Evolutionary conservation across 2,888 invertebrate genomes (phyloP).

Genomic region (Hymenopus coronatus): DNA sequence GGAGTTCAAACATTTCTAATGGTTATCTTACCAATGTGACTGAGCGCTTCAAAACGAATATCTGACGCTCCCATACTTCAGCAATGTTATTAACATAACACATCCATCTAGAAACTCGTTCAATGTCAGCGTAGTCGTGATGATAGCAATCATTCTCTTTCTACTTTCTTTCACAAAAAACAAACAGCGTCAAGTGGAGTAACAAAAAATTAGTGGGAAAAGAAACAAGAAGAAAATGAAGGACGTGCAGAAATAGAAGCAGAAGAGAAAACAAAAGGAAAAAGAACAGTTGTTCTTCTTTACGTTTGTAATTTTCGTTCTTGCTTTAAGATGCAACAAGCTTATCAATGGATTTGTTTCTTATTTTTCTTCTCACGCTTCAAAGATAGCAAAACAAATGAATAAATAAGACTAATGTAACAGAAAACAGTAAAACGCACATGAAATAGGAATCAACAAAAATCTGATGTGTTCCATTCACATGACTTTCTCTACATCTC

Average conservation of each 20-base stretch:
- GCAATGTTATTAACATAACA: not conserved
- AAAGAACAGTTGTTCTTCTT: not conserved
- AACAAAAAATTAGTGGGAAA: not conserved
- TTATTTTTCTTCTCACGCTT: no score
- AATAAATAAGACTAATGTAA: no score
- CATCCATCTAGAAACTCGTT: not conserved
- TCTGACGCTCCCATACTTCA: not conserved
- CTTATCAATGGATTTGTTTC: no score
- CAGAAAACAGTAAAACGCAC: no score
- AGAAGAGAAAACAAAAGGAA: not conserved
- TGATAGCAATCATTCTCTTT: not conserved
- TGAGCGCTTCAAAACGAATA: not conserved
- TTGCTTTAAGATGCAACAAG: no score
- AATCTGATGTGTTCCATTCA: no score
- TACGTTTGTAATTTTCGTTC: not conserved
- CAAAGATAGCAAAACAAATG: no score
- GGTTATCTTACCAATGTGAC: not conserved
- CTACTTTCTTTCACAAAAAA: not conserved
- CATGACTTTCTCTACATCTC: no score
- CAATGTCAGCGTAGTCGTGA: not conserved
- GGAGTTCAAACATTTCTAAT: not conserved
- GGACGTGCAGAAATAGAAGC: not conserved
- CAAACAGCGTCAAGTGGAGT: not conserved
- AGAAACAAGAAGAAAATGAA: not conserved
- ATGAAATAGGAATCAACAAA: no score